phyloP scores from a whole-genome alignment of 2,797 vertebrate genomes.

The Brachyalestes nurse region DNA sequence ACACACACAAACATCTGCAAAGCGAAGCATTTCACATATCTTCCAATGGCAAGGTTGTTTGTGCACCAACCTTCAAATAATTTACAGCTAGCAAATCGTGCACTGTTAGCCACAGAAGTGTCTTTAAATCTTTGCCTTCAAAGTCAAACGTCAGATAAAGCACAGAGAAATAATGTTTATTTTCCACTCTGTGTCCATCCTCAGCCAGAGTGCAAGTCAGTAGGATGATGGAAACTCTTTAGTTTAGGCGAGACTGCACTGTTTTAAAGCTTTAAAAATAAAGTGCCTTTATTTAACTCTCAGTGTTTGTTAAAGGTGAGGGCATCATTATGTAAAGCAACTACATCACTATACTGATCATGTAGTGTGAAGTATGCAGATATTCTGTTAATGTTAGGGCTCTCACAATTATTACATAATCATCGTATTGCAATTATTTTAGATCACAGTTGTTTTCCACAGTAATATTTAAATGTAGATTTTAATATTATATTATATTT shows the following conservation, averaged over 20 bases:
- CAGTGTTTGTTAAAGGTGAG: not conserved
- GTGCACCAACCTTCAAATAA: constrained; percentile 82
- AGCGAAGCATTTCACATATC: constrained; percentile 48
- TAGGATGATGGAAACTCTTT: constrained; percentile 41
- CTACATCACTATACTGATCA: not conserved
- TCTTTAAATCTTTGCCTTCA: constrained; percentile 83
- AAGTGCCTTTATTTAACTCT: not conserved
- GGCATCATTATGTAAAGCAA: not conserved
- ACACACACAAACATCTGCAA: constrained; percentile 21
- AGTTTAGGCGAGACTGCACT: constrained; percentile 36
- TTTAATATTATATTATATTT: no score
- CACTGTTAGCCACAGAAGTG: constrained; percentile 78
- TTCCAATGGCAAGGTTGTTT: constrained; percentile 54
- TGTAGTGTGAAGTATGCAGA: not conserved
- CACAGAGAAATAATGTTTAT: constrained; percentile 85
- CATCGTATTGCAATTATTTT: no score
- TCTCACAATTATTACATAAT: no score
- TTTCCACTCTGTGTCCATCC: constrained; percentile 78
- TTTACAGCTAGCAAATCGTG: constrained; percentile 77
- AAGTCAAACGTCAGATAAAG: constrained; percentile 85
- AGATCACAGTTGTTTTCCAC: no score
- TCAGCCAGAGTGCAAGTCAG: constrained; percentile 68
- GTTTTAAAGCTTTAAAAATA: constrained; percentile 28
- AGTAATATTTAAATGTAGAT: no score
- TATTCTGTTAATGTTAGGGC: not conserved